Evolutionary conservation across 2,888 invertebrate species (phyloP).

Genomic region (Phyllotreta striolata): DNA sequence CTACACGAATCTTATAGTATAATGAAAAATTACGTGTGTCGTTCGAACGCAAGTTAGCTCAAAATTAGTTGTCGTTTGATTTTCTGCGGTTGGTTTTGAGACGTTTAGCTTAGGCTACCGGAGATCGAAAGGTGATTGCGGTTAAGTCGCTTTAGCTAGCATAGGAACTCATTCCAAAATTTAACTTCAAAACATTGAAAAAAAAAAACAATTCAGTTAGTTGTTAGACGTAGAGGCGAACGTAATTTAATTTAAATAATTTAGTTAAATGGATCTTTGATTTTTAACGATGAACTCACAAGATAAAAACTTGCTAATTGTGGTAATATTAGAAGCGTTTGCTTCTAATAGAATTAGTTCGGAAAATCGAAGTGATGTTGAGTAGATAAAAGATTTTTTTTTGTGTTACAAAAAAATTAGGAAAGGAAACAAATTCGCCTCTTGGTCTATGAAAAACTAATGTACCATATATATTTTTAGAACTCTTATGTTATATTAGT

Average conservation of each 20-base stretch:
- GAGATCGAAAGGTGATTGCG: constrained; percentile 23
- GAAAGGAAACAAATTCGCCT: constrained; percentile 25
- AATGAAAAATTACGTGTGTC: neutral
- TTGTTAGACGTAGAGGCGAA: constrained; percentile 4
- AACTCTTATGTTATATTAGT: constrained; percentile 57
- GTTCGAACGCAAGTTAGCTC: neutral
- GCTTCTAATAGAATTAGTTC: too few relatives aligned
- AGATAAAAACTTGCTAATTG: neutral
- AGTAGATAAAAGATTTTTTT: too few relatives aligned
- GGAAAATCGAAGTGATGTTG: too few relatives aligned
- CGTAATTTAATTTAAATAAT: too few relatives aligned
- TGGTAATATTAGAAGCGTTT: too few relatives aligned
- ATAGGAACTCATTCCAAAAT: constrained; percentile 43
- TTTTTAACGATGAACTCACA: neutral
- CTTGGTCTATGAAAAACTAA: constrained; percentile 48
- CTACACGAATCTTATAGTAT: neutral
- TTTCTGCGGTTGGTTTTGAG: constrained; percentile 9
- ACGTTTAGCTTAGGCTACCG: constrained; percentile 1
- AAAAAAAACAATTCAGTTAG: neutral
- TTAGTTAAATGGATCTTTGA: too few relatives aligned
- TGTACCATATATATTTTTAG: constrained; percentile 59
- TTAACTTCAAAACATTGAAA: neutral
- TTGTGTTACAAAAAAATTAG: constrained; percentile 7
- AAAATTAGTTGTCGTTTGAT: constrained; percentile 8
- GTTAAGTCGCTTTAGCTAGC: constrained; percentile 34